These are phyloP conservation scores for Vulpes lagopus DNA, from an alignment of 2,113 vertebrate species.

Conservation along the genomic window DNA sequence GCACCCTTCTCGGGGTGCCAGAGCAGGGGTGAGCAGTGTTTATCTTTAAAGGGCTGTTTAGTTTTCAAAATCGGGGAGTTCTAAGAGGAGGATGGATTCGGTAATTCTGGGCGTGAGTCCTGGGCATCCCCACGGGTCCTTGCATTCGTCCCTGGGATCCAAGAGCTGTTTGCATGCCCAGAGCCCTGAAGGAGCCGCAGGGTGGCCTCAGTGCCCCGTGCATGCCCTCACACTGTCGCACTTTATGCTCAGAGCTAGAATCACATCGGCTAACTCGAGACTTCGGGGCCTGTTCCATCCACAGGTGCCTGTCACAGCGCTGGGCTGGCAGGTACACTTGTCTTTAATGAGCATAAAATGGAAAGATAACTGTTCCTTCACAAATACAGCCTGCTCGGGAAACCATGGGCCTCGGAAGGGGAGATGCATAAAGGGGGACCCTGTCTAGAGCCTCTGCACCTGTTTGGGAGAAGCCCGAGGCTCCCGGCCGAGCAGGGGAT, in stretches of 20 bases:
- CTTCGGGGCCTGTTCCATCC: neutral
- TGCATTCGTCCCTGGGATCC: rapidly evolving
- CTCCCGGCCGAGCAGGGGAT: rapidly evolving
- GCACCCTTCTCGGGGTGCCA: rapidly evolving
- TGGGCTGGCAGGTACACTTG: rapidly evolving
- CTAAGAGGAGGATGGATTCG: neutral
- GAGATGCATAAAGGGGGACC: neutral
- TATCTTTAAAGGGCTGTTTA: neutral
- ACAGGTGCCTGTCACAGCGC: rapidly evolving
- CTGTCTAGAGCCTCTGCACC: rapidly evolving
- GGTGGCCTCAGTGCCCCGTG: neutral
- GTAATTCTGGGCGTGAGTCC: neutral
- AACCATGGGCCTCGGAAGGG: rapidly evolving
- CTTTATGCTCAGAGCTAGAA: rapidly evolving
- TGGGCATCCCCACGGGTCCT: rapidly evolving
- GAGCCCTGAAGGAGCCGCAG: neutral
- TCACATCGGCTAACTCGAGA: rapidly evolving
- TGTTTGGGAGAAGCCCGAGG: neutral
- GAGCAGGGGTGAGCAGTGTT: rapidly evolving
- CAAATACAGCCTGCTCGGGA: neutral
- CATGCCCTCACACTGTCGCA: neutral
- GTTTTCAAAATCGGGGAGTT: neutral
- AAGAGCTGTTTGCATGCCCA: neutral
- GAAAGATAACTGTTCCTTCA: rapidly evolving
- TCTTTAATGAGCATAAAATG: neutral